Percentiles rank a stretch among this genome's conserved stretches.
These are phyloP conservation scores for Anhinga anhinga DNA, from an alignment of 2,113 vertebrate species.

Conservation along the genomic window DNA sequence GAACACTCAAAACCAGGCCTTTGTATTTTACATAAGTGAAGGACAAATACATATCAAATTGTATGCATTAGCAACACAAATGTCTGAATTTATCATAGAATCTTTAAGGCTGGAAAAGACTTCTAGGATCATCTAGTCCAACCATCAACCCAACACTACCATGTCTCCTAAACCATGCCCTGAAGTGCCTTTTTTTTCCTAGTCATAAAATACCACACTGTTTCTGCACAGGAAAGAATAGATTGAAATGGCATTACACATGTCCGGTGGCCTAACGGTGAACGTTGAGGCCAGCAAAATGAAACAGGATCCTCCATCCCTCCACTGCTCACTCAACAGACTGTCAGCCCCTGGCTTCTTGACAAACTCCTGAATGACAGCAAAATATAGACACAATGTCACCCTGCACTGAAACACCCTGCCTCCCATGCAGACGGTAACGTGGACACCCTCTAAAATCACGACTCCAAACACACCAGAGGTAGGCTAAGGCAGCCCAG, in stretches of 20 bases:
- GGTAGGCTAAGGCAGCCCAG: neutral
- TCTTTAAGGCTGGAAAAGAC: too few species aligned
- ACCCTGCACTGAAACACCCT: accelerated
- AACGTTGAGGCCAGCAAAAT: neutral
- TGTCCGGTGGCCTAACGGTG: neutral
- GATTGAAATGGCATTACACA: neutral
- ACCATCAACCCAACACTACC: too few species aligned
- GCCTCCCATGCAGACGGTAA: neutral
- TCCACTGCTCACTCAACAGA: neutral
- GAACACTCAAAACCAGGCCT: neutral
- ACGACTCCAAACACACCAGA: neutral
- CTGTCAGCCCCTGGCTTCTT: neutral
- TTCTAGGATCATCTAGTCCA: too few species aligned
- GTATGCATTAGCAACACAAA: neutral
- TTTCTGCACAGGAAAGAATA: neutral
- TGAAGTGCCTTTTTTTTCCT: neutral
- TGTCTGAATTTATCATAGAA: neutral
- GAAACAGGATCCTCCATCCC: neutral
- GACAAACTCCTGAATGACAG: neutral
- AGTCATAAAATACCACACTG: neutral
- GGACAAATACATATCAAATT: neutral
- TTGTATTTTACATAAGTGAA: neutral
- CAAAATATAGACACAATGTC: neutral
- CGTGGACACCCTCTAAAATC: neutral
- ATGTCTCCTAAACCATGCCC: too few species aligned